Base-by-base conservation (phyloP, 2,113 vertebrate genomes). In the Thamnophis sirtalis region DNA sequence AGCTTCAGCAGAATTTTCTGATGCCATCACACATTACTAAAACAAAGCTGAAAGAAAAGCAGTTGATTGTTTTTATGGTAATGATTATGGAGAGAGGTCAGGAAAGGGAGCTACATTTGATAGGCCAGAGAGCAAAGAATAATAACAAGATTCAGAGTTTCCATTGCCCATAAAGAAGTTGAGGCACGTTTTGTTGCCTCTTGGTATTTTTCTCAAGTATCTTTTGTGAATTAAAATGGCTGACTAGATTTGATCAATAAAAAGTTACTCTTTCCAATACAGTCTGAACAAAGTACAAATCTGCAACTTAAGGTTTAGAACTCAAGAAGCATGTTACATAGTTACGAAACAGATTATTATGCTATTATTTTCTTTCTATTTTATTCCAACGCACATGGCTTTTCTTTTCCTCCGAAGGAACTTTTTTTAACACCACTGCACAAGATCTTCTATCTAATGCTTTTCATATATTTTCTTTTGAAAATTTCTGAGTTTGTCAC, bases 171-270 rank as follows among this genome's bases (percentile, higher is more conserved):
- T 80, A 92, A 95, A 15, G 0, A 0, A 68, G 21, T 33, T 15
- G n/a, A n/a, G 0, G 5, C 15, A 48, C 73, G 38, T 9, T 90
- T 89, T 84, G 26, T 55, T 87, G 92, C 56, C 28, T 0, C 73
- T 56, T 51, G 60, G n/a, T 10, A 0, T 89, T 56, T 80, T 80
- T 91, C 43, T 3, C 89, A 0, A 19, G 73, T 0, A 1, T 0
- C 48, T 85, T 2, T 92, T 94, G 43, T 93, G 33, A 94, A 55
- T 24, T 26, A 95, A 92, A 89, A 89, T 87, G 55, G 73, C 87
- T 21, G 28, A 0, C 80, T 13, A 93, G 90, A 0, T 89, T 0
- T 86, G 33, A 1, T 86, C 48, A 93, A 91, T 0, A 89, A 0
- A 85, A 54, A 92, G 85, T 5, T 91, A 33, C 1, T 73, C 17